These are phyloP conservation scores for Galbula dea DNA, from an alignment of 2,113 vertebrate species.

Conservation along the genomic window DNA sequence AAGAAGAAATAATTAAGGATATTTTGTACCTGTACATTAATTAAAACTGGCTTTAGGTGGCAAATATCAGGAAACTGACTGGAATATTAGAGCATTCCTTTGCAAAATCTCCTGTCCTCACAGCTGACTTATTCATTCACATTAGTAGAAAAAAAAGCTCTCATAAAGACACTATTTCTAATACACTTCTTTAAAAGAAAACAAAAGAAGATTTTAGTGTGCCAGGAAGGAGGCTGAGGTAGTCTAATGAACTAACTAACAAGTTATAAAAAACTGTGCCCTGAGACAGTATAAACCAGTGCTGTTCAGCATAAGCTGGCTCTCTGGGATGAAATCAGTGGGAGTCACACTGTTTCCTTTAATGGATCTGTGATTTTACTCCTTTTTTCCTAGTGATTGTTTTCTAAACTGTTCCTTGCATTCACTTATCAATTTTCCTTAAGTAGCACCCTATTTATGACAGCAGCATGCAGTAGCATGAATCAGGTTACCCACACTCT, in stretches of 20 bases:
- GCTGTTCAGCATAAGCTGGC: not conserved
- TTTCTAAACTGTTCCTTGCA: conserved; percentile 1
- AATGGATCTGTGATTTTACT: not conserved
- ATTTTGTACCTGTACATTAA: not conserved
- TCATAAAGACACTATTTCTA: not conserved
- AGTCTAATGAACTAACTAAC: not conserved
- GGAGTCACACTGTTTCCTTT: not conserved
- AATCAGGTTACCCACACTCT: not conserved
- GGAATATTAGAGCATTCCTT: not conserved
- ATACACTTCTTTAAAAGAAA: not conserved
- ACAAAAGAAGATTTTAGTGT: not conserved
- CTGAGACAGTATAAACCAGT: not conserved
- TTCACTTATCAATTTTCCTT: conserved; percentile 13
- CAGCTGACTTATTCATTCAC: not conserved
- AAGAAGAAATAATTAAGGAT: not conserved
- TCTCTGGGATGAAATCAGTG: not conserved
- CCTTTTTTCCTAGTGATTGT: not conserved
- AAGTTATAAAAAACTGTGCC: not conserved
- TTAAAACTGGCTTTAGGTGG: not conserved
- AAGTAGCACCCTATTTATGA: not conserved
- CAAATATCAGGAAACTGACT: not conserved
- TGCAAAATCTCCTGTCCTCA: not conserved
- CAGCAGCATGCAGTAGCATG: not conserved
- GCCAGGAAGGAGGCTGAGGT: not conserved
- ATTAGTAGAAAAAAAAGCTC: not conserved